Percentiles rank a stretch among this genome's conserved stretches.
phyloP scores from a whole-genome alignment of 2,113 vertebrate species.

The Petaurus breviceps region DNA sequence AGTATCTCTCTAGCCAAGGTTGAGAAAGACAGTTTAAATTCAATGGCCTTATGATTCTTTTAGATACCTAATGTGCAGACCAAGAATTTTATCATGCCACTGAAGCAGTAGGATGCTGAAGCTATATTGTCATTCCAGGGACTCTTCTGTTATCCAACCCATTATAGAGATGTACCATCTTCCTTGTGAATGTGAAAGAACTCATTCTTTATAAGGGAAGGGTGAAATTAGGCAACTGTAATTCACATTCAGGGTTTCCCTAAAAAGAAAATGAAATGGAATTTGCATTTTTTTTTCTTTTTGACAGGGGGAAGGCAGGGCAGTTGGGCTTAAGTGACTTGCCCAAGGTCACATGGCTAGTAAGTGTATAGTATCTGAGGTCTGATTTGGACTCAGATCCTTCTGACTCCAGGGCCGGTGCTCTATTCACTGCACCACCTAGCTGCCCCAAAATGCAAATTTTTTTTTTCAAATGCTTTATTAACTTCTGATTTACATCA shows the following conservation, averaged over 20 bases:
- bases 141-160: conserved; percentile 30
- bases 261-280: conserved; percentile 48
- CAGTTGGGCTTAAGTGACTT: too few species aligned
- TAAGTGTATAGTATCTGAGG: too few species aligned
- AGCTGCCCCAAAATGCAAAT: too few species aligned
- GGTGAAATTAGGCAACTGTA: conserved; percentile 27
- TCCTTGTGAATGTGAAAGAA: conserved; percentile 36
- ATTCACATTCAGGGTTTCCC: conserved; percentile 37
- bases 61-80: conserved; percentile 37
- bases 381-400: too few species aligned
- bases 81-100: conserved; percentile 23
- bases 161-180: conserved; percentile 28
- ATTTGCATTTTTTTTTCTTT: not conserved
- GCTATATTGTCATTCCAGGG: conserved; percentile 47
- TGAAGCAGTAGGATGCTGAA: conserved; percentile 51
- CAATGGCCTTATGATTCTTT: conserved; percentile 27
- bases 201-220: conserved; percentile 45
- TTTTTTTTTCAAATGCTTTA: too few species aligned
- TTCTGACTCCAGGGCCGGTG: too few species aligned
- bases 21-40: conserved; percentile 47
- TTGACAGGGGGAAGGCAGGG: too few species aligned
- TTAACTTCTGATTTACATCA: too few species aligned
- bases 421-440: too few species aligned
- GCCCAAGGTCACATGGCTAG: too few species aligned
- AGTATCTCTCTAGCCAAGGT: not conserved